Conservation (phyloP, 2,888 invertebrate species). For the Xestia ashworthii region DNA sequence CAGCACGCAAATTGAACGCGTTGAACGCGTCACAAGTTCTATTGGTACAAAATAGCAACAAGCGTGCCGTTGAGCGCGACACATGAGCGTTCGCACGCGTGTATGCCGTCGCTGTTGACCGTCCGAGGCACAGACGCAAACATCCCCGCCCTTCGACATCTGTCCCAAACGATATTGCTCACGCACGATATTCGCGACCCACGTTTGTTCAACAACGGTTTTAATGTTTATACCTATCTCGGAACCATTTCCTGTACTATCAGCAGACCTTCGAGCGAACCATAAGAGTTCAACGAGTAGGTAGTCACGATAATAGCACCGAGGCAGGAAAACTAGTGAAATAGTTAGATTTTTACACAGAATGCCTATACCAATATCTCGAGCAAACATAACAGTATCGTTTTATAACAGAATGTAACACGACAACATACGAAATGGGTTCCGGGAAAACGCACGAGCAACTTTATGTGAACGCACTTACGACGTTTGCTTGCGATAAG, state of each 20-base stretch:
- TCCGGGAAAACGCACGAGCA: constrained; percentile 41
- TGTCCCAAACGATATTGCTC: constrained; percentile 81
- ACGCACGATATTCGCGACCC: constrained; percentile 79
- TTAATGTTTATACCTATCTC: constrained; percentile 75
- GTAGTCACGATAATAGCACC: constrained; percentile 8
- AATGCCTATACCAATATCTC: constrained; percentile 10
- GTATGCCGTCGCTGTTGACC: constrained; percentile 83
- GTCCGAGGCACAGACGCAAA: constrained; percentile 77
- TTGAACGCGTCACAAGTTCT: constrained; percentile 65
- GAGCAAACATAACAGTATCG: constrained; percentile 7
- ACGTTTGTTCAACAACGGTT: constrained; percentile 77
- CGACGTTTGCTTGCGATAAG: constrained; percentile 41
- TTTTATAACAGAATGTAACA: constrained; percentile 29
- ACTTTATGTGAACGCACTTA: constrained; percentile 50
- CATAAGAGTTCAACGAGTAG: constrained; percentile 38
- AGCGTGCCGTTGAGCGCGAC: constrained; percentile 69
- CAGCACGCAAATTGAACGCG: constrained; percentile 57
- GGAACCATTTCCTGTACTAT: constrained; percentile 68
- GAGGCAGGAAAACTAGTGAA: constrained; percentile 25
- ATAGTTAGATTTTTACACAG: background rate
- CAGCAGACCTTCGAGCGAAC: constrained; percentile 32
- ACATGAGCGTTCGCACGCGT: constrained; percentile 82
- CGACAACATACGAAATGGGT: constrained; percentile 35
- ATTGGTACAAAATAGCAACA: constrained; percentile 76
- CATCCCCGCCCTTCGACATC: constrained; percentile 76